Evolutionary conservation across 2,113 vertebrate genomes (phyloP).

Genomic region (Mormyrus iriodes): DNA sequence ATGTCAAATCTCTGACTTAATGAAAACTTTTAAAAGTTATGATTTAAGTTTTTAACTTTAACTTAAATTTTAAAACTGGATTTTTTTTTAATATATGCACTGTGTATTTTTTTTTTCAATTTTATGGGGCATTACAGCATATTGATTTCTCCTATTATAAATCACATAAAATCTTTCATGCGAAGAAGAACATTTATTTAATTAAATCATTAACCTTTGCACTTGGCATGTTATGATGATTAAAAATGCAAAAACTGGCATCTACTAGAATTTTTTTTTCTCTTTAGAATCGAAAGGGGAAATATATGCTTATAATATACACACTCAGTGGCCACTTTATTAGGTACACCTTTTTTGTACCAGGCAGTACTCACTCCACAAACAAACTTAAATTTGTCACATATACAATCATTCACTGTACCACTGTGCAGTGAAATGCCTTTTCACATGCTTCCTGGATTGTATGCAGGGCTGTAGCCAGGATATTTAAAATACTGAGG

Average conservation of each 20-base stretch:
- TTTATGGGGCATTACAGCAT: not conserved
- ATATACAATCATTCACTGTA: not conserved
- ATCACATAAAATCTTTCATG: not conserved
- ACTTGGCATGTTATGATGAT: not conserved
- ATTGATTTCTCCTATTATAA: not conserved
- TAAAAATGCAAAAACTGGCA: not conserved
- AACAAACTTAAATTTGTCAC: not conserved
- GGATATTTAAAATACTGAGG: too few relatives aligned
- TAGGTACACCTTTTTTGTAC: not conserved
- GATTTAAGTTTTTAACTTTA: too few relatives aligned
- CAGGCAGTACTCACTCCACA: not conserved
- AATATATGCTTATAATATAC: not conserved
- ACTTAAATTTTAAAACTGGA: not conserved
- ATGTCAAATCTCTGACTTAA: not conserved
- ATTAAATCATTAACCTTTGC: conserved; percentile 3
- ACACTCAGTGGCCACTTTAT: not conserved
- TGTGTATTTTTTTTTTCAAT: not conserved
- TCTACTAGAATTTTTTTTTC: not conserved
- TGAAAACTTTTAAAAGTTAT: not conserved
- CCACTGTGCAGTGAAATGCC: not conserved
- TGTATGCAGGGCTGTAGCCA: too few relatives aligned
- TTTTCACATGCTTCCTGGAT: not conserved
- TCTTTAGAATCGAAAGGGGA: not conserved
- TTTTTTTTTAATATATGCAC: not conserved
- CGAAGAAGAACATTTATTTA: not conserved